Evolutionary conservation across 2,888 invertebrate species (phyloP).

Genomic region (Oscheius onirici): DNA sequence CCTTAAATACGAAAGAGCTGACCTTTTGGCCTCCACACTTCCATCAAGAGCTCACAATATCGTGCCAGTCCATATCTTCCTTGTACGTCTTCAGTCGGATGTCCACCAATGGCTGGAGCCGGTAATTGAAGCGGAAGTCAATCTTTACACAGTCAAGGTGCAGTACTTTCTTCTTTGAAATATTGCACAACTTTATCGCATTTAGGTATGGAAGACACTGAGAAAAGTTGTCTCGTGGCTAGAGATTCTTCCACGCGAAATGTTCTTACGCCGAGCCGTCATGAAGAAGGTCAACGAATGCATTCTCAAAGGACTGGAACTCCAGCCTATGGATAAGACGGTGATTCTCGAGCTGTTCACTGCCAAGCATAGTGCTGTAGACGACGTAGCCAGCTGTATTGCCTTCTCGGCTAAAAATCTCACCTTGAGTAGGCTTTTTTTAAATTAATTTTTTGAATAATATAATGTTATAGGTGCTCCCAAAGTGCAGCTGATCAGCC

Average conservation of each 20-base stretch:
- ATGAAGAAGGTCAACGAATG: constrained; percentile 28
- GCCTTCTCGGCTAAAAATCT: constrained; percentile 44
- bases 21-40: background rate
- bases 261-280: constrained; percentile 39
- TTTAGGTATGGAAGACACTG: constrained; percentile 39
- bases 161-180: background rate
- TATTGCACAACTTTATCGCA: background rate
- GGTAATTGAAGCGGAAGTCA: constrained; percentile 32
- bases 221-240: constrained; percentile 40
- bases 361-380: background rate
- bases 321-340: background rate
- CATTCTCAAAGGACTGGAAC: constrained; percentile 7
- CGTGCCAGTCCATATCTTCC: constrained; percentile 32
- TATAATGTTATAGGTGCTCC: constrained; percentile 31
- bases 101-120: constrained; percentile 25
- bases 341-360: constrained; percentile 2
- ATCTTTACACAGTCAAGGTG: constrained; percentile 14
- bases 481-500: constrained; percentile 44
- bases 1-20: constrained; percentile 23
- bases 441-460: background rate
- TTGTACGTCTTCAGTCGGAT: background rate
- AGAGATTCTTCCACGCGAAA: constrained; percentile 39
- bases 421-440: constrained; percentile 34
- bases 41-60: background rate
- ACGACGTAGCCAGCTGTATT: constrained; percentile 42